Evolutionary conservation across 2,797 vertebrate genomes (phyloP), one percentile per base, ranked within the genome.

Genomic region (Petrocephalus schoutedeni): DNA sequence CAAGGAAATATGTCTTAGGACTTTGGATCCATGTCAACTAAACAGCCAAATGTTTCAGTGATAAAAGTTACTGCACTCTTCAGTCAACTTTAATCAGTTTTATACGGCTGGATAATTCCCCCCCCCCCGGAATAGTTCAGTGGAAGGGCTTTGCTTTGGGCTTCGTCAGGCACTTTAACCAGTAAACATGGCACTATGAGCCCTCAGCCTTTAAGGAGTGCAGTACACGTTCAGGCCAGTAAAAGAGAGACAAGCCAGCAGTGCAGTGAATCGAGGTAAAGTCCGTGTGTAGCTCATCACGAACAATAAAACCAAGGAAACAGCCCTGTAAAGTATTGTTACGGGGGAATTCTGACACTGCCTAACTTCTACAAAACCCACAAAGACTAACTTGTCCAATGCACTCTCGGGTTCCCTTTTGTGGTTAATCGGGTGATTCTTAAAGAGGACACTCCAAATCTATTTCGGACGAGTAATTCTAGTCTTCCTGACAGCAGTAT

Each of bases 321-420:
- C 84, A 19, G 54, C 54, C 6, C 54, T 57, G 84, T 57, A 41
- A 57, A 19, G 0, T 19, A n/a, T 19, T 10, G 5, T 80, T 54
- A 28, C 23, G 28, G 49, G 49, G 83, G 83, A 32, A 85, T 56
- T 85, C 49, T 85, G 51, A 28, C 51, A 32, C 49, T 85, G 21
- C 51, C n/a, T 57, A 16, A 85, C 83, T 85, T 85, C 83, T 14
- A 85, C 83, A 85, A 85, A 57, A 85, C 21, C 21, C 51, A 85
- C 51, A 85, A 85, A 85, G 21, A 56, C 83, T 85, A 6, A 56
- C 23, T 85, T 57, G 83, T 85, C 16, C 14, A 51, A 54, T 28
- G 53, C 23, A 5, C 28, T 85, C 28, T 58, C 74, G 0, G 41
- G 74, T 80, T 80, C n/a, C 83, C 21, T 71, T 71, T 85, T 85